A percentile compares a stretch with the other conserved stretches of the same genome.
phyloP scores from a whole-genome alignment of 2,797 vertebrate species.

The Leptoclinus maculatus region DNA sequence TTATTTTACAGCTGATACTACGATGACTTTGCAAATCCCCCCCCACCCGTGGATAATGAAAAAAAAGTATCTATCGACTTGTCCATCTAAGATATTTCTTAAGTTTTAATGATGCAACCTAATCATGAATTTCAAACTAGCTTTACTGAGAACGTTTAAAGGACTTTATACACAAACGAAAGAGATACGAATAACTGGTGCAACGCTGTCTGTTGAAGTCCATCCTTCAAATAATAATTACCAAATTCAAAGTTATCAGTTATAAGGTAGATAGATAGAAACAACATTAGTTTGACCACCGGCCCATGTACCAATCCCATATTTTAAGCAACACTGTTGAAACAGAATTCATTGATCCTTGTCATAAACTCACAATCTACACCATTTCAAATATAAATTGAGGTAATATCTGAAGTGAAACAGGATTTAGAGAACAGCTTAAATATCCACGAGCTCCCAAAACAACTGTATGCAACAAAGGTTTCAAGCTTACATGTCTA shows the following conservation, averaged over 20 bases:
- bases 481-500: conserved; percentile 16
- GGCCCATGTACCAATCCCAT: neutral
- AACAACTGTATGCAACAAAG: conserved; percentile 34
- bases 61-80: neutral
- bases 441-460: conserved; percentile 10
- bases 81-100: neutral
- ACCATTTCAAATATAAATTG: conserved; percentile 10
- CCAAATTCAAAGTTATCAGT: neutral
- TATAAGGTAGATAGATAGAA: neutral
- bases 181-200: conserved; percentile 7
- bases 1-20: neutral
- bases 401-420: conserved; percentile 18
- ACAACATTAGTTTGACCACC: neutral
- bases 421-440: conserved; percentile 20
- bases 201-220: neutral
- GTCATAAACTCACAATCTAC: neutral
- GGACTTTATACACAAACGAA: neutral
- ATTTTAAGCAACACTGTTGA: neutral
- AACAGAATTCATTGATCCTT: neutral
- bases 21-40: neutral
- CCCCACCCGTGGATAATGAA: neutral
- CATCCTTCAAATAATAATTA: neutral
- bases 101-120: conserved; percentile 1
- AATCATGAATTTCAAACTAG: neutral
- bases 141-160: neutral